Base-by-base conservation (phyloP, 2,113 vertebrate genomes). In the Antigone vipio region DNA sequence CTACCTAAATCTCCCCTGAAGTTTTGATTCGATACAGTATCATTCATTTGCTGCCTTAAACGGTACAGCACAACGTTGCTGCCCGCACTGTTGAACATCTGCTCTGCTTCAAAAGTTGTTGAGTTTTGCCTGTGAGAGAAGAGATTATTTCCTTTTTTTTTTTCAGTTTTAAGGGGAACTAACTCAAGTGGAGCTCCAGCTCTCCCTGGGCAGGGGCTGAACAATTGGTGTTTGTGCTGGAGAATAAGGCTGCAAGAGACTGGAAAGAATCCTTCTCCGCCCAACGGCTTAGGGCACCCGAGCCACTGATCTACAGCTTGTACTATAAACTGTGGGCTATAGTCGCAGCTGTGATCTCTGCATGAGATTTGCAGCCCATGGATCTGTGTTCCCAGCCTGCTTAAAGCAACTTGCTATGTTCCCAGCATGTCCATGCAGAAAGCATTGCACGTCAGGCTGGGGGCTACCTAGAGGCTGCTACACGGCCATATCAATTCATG, bases 1-100 rank as follows among this genome's bases (percentile, higher is more conserved):
- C n/a, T 79, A 88, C 80, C 45, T 88, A 92, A 97, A 92, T 94
- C 73, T 93, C 53, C 73, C 77, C 66, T 30, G 69, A 96, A 89
- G 77, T 88, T 97, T 89, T 64, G 67, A 93, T 97, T 93, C 0
- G 73, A 73, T 82, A 91, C 69, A 55, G 86, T 50, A 24, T 60
- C 6, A 5, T 64, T 81, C 60, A 68, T 85, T 84, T 72, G 12
- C 18, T 92, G 73, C 27, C 42, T 42, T 94, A 92, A 72, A 75
- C 1, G 9, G 34, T 30, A 15, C 42, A 78, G 35, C 11, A 20
- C 35, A 68, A 14, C 0, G 2, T 10, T 92, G 45, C 80, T 92
- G 84, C 50, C 49, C 3, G 0, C 8, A 4, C 40, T 69, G 79
- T 38, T 85, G 77, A 95, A 92, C 86, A 79, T 94, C 77, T 95